Conservation (phyloP, 1,140 invertebrate genomes). For the Macrobrachium nipponense region DNA sequence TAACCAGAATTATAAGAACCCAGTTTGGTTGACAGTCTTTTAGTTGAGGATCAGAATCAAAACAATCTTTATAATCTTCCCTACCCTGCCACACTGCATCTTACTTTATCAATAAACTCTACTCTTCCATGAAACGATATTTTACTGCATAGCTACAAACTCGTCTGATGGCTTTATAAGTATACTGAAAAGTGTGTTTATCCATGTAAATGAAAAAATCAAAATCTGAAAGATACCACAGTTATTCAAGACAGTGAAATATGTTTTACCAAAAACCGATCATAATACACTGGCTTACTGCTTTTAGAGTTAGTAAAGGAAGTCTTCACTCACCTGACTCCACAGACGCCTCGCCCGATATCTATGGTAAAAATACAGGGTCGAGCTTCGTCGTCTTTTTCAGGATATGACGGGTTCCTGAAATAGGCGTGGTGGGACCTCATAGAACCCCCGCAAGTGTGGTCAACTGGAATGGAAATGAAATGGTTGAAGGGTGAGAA, state of each 20-base stretch:
- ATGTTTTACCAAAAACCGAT: neutral
- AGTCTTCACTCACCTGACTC: constrained; percentile 30
- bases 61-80: too few relatives aligned
- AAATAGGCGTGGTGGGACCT: constrained; percentile 36
- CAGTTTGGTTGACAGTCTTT: too few relatives aligned
- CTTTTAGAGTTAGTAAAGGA: neutral
- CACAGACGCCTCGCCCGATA: constrained; percentile 34
- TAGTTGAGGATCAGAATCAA: too few relatives aligned
- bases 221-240: too few relatives aligned
- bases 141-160: too few relatives aligned
- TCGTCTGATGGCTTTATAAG: too few relatives aligned
- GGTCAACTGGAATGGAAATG: constrained; percentile 14
- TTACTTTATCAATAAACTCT: too few relatives aligned
- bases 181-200: too few relatives aligned
- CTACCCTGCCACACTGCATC: too few relatives aligned
- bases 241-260: neutral
- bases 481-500: neutral
- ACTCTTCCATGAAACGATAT: too few relatives aligned
- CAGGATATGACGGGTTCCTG: constrained; percentile 34
- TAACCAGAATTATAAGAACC: too few relatives aligned
- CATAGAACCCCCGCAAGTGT: constrained; percentile 33
- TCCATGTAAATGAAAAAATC: too few relatives aligned
- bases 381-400: constrained; percentile 25
- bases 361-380: constrained; percentile 31
- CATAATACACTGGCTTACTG: neutral